A percentile compares a stretch with the other conserved stretches of the same genome.
phyloP scores from a whole-genome alignment of 2,888 invertebrate species.

The Leptopilina drosophilae region DNA sequence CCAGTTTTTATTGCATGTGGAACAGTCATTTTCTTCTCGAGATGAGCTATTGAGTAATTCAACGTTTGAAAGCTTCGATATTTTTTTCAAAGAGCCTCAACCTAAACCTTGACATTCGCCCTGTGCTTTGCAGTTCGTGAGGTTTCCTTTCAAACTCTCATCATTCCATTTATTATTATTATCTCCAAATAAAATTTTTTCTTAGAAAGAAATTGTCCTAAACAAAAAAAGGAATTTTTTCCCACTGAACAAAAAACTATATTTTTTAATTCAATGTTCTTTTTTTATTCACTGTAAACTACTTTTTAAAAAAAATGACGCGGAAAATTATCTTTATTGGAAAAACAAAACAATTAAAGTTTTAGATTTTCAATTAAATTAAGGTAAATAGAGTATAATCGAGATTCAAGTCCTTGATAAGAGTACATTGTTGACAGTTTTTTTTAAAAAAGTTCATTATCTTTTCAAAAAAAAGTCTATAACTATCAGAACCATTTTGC shows the following conservation, averaged over 20 bases:
- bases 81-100: constrained; percentile 29
- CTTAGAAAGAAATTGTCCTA: no score
- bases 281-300: no score
- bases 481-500: neutral
- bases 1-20: constrained; percentile 22
- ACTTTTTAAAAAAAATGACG: no score
- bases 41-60: constrained; percentile 26
- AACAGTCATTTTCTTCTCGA: constrained; percentile 12
- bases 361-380: no score
- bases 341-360: no score
- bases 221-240: no score
- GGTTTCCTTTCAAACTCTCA: neutral
- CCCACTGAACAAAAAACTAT: no score
- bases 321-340: neutral
- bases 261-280: neutral
- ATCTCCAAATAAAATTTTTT: neutral
- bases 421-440: neutral
- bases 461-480: constrained; percentile 15
- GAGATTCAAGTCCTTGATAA: neutral
- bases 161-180: neutral
- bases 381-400: neutral
- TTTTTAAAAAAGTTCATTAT: constrained; percentile 12
- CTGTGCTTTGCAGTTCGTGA: constrained; percentile 6
- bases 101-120: constrained; percentile 31
- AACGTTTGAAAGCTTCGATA: constrained; percentile 23